Percentiles rank a stretch among this genome's conserved stretches.
These are phyloP conservation scores for Polymixis flavicincta DNA, from an alignment of 2,888 invertebrate genomes.

Conservation along the genomic window DNA sequence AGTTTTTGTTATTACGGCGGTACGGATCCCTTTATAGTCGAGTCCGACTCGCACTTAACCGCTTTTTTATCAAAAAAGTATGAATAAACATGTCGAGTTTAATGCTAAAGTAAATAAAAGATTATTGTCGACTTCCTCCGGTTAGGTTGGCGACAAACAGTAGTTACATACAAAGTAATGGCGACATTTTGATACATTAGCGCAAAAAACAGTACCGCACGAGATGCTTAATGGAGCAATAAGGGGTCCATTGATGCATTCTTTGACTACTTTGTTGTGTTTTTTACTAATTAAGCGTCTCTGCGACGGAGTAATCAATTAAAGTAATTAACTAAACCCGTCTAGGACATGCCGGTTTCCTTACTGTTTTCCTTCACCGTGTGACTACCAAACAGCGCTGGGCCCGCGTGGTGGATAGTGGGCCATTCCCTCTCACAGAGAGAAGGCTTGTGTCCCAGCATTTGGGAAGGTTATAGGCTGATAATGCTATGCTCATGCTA, in stretches of 20 bases:
- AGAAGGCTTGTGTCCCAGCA: too few species aligned
- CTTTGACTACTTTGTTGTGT: constrained; percentile 19
- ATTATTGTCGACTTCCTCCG: constrained; percentile 39
- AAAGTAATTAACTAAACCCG: not conserved
- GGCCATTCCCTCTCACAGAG: too few species aligned
- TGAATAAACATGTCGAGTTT: constrained; percentile 19
- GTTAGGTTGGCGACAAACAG: constrained; percentile 2
- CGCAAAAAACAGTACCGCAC: constrained; percentile 9
- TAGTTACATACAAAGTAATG: constrained; percentile 12
- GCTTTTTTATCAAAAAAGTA: constrained; percentile 43
- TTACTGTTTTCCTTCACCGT: too few species aligned
- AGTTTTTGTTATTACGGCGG: not conserved
- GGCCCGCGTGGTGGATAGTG: too few species aligned
- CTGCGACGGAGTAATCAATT: constrained; percentile 1
- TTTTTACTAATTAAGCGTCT: not conserved
- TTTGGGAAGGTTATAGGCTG: too few species aligned
- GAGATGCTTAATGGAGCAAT: constrained; percentile 8
- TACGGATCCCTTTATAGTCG: not conserved
- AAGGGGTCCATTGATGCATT: constrained; percentile 21
- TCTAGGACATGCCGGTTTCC: too few species aligned
- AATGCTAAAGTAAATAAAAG: constrained; percentile 39
- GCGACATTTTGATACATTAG: constrained; percentile 2
- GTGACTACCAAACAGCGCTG: too few species aligned
- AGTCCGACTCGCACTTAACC: not conserved
- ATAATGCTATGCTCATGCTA: too few species aligned